A percentile compares a stretch with the other conserved stretches of the same genome.
phyloP scores from a whole-genome alignment of 1,140 invertebrate species.

The Steinernema khuongi region DNA sequence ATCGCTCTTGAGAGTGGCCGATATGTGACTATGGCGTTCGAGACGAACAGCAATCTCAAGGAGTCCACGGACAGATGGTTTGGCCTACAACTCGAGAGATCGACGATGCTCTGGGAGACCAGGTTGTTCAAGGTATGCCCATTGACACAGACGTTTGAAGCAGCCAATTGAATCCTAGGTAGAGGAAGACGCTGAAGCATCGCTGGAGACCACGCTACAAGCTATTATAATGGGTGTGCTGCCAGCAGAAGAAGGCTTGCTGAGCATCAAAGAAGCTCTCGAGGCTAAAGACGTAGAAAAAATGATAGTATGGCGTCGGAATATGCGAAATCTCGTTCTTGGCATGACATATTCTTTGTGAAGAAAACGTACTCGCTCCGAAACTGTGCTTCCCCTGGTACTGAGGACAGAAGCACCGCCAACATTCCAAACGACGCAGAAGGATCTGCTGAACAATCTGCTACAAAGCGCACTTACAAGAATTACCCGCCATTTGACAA shows the following conservation, averaged over 20 bases:
- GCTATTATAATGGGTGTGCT: neutral
- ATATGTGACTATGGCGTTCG: conserved; percentile 1
- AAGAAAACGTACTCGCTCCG: too few relatives aligned
- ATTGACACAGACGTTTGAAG: neutral
- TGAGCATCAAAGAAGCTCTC: neutral
- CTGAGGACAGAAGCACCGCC: too few relatives aligned
- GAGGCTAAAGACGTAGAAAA: neutral
- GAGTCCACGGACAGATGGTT: neutral
- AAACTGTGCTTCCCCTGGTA: too few relatives aligned
- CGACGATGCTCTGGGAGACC: neutral
- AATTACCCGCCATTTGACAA: too few relatives aligned
- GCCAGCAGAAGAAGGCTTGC: neutral
- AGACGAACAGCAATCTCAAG: neutral
- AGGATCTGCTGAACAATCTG: too few relatives aligned
- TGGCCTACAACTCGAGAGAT: neutral
- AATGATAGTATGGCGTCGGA: neutral
- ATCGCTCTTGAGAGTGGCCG: neutral
- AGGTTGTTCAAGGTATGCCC: neutral
- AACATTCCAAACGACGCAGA: too few relatives aligned
- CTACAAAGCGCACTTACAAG: too few relatives aligned
- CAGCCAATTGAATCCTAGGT: neutral
- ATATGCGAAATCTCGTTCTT: too few relatives aligned
- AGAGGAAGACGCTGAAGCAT: neutral
- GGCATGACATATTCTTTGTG: too few relatives aligned
- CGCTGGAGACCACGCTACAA: neutral